These are phyloP conservation scores for Lottia gigantea DNA, from an alignment of 2,888 invertebrate genomes.

Conservation along the genomic window DNA sequence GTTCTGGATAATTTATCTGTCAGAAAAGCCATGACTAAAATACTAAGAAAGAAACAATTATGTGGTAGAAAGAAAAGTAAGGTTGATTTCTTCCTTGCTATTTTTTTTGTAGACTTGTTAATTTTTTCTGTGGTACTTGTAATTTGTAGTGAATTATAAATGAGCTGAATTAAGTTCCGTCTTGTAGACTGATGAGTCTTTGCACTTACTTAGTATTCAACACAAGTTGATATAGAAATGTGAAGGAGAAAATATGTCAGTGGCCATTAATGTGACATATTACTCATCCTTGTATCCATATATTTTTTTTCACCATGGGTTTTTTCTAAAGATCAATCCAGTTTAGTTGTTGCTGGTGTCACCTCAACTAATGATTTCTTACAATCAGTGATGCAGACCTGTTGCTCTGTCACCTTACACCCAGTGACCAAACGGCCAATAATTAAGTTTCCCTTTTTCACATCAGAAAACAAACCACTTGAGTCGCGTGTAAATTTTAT, in stretches of 20 bases:
- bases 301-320: not conserved
- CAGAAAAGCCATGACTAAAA: no score
- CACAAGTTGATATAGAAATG: not conserved
- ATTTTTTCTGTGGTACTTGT: no score
- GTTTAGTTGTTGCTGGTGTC: not conserved
- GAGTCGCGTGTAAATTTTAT: constrained; percentile 6
- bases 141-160: no score
- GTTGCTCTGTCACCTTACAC: constrained; percentile 5
- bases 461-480: constrained; percentile 2
- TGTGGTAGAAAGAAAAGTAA: no score
- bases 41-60: no score
- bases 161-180: no score
- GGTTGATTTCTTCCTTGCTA: no score
- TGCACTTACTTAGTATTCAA: constrained; percentile 2
- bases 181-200: no score
- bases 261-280: not conserved
- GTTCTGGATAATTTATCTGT: no score
- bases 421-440: constrained; percentile 1
- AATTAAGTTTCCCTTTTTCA: constrained; percentile 1
- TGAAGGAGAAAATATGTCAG: constrained; percentile 6
- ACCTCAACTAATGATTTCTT: no score
- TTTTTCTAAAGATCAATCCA: not conserved
- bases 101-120: no score
- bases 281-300: constrained; percentile 1
- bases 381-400: not conserved